Evolutionary conservation across 2,113 vertebrate species (phyloP).

Genomic region (Microtus pennsylvanicus): DNA sequence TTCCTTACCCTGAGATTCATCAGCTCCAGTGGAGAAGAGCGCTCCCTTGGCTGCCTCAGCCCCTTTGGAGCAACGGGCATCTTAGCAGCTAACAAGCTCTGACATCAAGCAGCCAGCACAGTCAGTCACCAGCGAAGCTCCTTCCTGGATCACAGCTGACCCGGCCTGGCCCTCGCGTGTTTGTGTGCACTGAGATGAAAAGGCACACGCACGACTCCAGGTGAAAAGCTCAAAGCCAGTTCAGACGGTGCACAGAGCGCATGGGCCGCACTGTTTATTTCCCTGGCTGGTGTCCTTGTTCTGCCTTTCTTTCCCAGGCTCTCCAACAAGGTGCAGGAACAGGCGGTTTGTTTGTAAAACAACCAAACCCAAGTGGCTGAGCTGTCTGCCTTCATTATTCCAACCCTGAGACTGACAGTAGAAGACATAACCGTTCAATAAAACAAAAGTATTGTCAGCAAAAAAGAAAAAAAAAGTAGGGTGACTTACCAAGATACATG

Average conservation of each 20-base stretch:
- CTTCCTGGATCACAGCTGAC: background rate
- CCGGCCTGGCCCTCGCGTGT: background rate
- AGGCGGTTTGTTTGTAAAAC: constrained; percentile 73
- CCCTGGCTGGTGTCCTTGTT: constrained; percentile 57
- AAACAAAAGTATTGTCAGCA: constrained; percentile 88
- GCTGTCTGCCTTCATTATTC: constrained; percentile 87
- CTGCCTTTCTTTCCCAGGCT: constrained; percentile 13
- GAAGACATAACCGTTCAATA: constrained; percentile 89
- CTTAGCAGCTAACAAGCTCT: constrained; percentile 52
- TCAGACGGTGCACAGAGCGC: background rate
- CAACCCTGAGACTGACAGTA: constrained; percentile 86
- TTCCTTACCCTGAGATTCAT: background rate
- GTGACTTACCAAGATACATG: constrained; percentile 85
- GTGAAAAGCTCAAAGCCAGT: constrained; percentile 9
- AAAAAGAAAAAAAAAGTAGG: constrained; percentile 81
- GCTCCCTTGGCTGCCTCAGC: constrained; percentile 18
- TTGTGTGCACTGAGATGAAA: background rate
- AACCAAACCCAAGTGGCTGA: constrained; percentile 55
- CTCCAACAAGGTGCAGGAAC: constrained; percentile 67
- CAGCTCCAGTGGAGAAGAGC: constrained; percentile 48
- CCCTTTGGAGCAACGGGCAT: constrained; percentile 48
- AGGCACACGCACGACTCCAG: rapidly evolving
- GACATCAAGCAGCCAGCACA: constrained; percentile 48
- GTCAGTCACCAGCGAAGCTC: rapidly evolving
- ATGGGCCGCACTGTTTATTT: rapidly evolving